Base-by-base conservation (phyloP, 2,113 vertebrate species). In the Taxidea taxus region DNA sequence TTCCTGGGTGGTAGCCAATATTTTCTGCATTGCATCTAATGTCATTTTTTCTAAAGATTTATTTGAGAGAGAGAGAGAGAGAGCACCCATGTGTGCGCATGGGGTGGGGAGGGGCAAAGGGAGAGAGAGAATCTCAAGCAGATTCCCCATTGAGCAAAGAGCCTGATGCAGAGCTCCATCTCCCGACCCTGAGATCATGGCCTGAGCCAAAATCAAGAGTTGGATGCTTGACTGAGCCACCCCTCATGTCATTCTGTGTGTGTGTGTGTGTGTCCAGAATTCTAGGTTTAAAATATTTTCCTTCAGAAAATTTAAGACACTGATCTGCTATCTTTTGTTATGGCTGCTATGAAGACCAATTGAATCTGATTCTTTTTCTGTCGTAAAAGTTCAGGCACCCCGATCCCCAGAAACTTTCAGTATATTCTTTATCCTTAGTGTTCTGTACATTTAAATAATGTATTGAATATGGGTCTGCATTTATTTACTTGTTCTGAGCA, bases 401-500 rank as follows among this genome's bases (percentile, higher is more conserved):
- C 0, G 34, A 6, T 11, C 7, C 37, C 64, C 21, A 64, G 21
- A 80, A 62, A 16, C 10, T 51, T 82, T 37, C 51, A 62, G 4
- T 39, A 23, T 83, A 77, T 21, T 77, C 49, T 64, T 75, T 96
- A 62, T 27, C 54, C 11, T 62, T 56, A 72, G 25, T 42, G 78
- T 93, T 56, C 23, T 66, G 10, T 78, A 91, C 60, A 62, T 91
- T 93, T 80, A 82, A 70, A 82, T 86, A 90, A 68, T 60, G 6
- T 62, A 39, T 58, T 20, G 37, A 74, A 66, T 51, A 4, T 84
- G 27, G 2, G 34, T 93, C n/a, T 84, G 9, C 13, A 91, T 60
- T 72, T 96, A 56, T 91, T 77, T 56, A 91, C 54, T 90, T 90
- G 62, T 56, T 91, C 27, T 93, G 31, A 91, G 74, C 31, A 95